These are phyloP conservation scores for Anser brachyrhynchus DNA, from an alignment of 2,113 vertebrate genomes.

Conservation along the genomic window DNA sequence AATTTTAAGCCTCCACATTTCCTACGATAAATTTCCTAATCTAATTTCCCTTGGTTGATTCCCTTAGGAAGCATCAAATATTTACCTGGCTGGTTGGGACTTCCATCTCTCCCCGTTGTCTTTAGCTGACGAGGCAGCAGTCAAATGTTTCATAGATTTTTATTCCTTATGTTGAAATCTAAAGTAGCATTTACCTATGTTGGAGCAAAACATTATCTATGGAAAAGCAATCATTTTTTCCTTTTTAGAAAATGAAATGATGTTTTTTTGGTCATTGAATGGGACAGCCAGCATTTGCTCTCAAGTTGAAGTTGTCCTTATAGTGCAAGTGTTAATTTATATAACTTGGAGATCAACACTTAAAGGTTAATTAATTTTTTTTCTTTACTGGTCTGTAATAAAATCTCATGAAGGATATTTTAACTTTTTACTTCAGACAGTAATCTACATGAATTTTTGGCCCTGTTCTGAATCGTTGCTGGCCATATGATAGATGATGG, in stretches of 20 bases:
- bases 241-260: not conserved
- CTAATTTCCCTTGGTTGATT: not conserved
- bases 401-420: not conserved
- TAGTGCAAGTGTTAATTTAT: not conserved
- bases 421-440: fast-evolving
- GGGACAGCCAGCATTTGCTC: not conserved
- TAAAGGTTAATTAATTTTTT: not conserved
- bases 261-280: not conserved
- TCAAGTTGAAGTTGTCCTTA: not conserved
- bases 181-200: not conserved
- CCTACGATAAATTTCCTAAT: not conserved
- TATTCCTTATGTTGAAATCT: not conserved
- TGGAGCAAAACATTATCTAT: not conserved
- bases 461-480: not conserved
- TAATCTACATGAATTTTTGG: not conserved
- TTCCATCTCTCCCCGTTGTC: not conserved
- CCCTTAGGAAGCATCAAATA: not conserved
- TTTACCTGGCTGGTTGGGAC: not conserved
- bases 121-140: not conserved
- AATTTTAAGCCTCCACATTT: not conserved
- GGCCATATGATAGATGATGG: not conserved
- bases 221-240: not conserved
- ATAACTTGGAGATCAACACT: not conserved
- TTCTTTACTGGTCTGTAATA: not conserved
- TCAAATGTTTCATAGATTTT: not conserved